Conservation (phyloP, 2,113 vertebrate genomes). For the Sprattus sprattus region DNA sequence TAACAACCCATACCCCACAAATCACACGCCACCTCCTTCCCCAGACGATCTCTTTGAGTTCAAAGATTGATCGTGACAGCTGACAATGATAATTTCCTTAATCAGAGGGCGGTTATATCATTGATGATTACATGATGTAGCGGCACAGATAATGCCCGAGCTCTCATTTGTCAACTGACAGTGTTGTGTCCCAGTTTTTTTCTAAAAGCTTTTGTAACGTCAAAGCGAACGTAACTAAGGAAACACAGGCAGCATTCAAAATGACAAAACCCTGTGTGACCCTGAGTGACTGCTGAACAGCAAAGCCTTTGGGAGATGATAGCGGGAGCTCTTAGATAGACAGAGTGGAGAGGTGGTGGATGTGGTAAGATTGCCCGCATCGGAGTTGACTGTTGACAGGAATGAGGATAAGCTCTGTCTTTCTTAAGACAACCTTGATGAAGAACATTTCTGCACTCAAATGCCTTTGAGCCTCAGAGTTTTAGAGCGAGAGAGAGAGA, state of each 20-base stretch:
- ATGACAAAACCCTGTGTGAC: neutral
- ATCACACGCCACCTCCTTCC: neutral
- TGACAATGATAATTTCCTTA: neutral
- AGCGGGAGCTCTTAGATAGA: neutral
- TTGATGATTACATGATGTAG: neutral
- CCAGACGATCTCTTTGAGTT: neutral
- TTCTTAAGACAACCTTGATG: neutral
- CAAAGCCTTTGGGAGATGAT: neutral
- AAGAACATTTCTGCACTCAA: neutral
- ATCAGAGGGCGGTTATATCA: neutral
- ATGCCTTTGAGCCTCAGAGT: neutral
- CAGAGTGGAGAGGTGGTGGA: neutral
- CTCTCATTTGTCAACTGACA: neutral
- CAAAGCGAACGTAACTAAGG: neutral
- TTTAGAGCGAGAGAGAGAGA: neutral
- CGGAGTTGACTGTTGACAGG: neutral
- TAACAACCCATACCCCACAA: neutral
- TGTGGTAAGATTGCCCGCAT: neutral
- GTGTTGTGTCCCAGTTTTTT: neutral
- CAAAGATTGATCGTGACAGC: neutral
- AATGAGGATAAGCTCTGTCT: neutral
- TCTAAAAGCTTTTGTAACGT: neutral
- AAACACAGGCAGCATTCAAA: neutral
- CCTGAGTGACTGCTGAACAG: neutral
- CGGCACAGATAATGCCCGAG: neutral